These are phyloP conservation scores for Lanistes nyassanus DNA, from an alignment of 1,140 invertebrate genomes.

Conservation along the genomic window DNA sequence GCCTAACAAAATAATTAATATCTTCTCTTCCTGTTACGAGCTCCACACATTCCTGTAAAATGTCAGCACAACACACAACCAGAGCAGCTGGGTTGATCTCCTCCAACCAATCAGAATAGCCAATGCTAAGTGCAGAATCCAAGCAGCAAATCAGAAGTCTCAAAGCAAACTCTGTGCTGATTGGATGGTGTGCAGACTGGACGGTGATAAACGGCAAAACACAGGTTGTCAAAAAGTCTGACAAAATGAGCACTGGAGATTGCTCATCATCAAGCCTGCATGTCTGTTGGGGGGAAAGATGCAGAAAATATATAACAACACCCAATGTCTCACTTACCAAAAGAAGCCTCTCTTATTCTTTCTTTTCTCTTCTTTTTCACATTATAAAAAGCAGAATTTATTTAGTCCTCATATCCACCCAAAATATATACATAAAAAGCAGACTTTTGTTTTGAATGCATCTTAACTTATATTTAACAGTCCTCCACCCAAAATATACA, in stretches of 20 bases:
- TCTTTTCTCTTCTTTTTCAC: background rate
- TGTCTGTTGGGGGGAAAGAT: too few relatives aligned
- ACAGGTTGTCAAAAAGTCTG: constrained; percentile 18
- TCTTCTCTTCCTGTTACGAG: background rate
- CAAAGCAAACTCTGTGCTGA: constrained; percentile 20
- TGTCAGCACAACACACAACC: background rate
- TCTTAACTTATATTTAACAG: background rate
- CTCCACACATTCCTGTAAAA: constrained; percentile 10
- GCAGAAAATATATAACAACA: background rate
- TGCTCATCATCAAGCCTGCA: background rate
- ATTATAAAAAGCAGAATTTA: background rate
- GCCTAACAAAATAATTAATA: background rate
- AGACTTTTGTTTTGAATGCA: background rate
- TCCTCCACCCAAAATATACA: background rate
- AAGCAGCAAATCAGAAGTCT: constrained; percentile 22
- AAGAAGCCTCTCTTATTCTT: background rate
- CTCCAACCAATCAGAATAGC: constrained; percentile 14
- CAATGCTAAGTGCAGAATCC: background rate
- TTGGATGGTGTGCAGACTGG: background rate
- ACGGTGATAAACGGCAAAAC: constrained; percentile 6
- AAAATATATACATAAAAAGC: background rate
- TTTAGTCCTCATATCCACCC: background rate
- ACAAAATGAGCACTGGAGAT: background rate
- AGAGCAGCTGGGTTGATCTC: background rate
- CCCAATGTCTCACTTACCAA: background rate